A percentile compares a stretch with the other conserved stretches of the same genome.
These are phyloP conservation scores for Melanotaenia maccullochi DNA, from an alignment of 2,797 vertebrate genomes.

Conservation along the genomic window DNA sequence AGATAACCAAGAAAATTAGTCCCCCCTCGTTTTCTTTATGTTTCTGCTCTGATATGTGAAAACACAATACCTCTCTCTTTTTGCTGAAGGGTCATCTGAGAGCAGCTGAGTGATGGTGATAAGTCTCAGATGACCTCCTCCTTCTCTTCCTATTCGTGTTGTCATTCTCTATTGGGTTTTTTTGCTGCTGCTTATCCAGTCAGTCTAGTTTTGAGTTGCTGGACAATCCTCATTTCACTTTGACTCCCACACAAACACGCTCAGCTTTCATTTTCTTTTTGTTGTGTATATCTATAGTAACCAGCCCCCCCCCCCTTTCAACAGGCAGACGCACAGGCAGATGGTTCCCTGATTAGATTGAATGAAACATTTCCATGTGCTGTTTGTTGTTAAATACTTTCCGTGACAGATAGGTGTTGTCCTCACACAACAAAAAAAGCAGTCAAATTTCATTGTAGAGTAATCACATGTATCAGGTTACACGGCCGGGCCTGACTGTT, in stretches of 20 bases:
- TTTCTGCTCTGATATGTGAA: conserved; percentile 26
- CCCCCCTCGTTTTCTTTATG: conserved; percentile 6
- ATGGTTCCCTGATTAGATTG: conserved; percentile 35
- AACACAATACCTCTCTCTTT: conserved; percentile 15
- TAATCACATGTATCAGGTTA: conserved; percentile 68
- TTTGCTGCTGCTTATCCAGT: conserved; percentile 41
- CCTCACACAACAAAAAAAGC: conserved; percentile 41
- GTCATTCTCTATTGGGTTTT: conserved; percentile 32
- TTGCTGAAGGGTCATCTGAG: conserved; percentile 25
- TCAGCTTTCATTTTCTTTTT: conserved; percentile 9
- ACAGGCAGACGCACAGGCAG: neutral
- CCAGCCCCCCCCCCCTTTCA: conserved; percentile 1
- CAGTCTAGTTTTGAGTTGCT: conserved; percentile 45
- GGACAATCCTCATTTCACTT: conserved; percentile 24
- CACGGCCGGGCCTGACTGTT: conserved; percentile 35
- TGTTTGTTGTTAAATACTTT: conserved; percentile 40
- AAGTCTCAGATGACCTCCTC: conserved; percentile 36
- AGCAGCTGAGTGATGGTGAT: conserved; percentile 39
- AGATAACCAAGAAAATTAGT: neutral
- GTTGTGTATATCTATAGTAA: conserved; percentile 16
- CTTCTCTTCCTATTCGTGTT: conserved; percentile 8
- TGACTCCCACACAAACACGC: conserved; percentile 10
- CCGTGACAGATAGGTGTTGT: conserved; percentile 33
- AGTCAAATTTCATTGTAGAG: conserved; percentile 55
- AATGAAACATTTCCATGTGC: conserved; percentile 42